Conservation (phyloP, 2,888 invertebrate species). For the Tipula helvola region DNA sequence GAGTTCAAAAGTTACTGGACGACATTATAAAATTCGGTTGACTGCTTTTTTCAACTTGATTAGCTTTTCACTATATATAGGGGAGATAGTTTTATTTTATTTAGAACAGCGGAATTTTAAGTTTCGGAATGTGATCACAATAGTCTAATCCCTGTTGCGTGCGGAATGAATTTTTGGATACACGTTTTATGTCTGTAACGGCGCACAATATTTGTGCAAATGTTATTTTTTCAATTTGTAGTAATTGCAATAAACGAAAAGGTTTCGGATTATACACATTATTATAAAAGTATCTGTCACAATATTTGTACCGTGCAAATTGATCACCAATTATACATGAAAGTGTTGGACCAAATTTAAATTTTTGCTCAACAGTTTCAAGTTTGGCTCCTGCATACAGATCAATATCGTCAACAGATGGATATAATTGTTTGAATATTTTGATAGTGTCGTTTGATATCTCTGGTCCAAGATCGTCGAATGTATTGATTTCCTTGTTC, state of each 20-base stretch:
- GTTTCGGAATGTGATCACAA: not conserved
- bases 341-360: constrained; percentile 57
- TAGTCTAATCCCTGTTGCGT: not conserved
- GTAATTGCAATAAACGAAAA: constrained; percentile 35
- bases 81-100: not conserved
- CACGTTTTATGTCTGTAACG: constrained; percentile 47
- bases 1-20: not conserved
- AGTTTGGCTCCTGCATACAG: constrained; percentile 59
- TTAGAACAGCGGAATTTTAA: not conserved
- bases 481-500: constrained; percentile 42
- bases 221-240: constrained; percentile 48
- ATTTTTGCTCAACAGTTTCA: constrained; percentile 47
- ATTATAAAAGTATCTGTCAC: constrained; percentile 65
- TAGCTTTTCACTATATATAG: not conserved
- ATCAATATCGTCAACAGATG: constrained; percentile 48
- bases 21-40: not conserved
- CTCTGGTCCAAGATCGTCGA: constrained; percentile 45
- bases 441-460: constrained; percentile 42
- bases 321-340: constrained; percentile 62
- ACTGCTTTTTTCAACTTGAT: not conserved
- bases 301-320: constrained; percentile 47
- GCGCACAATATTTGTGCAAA: constrained; percentile 54
- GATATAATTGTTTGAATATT: constrained; percentile 32
- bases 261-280: constrained; percentile 30
- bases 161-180: constrained; percentile 14